Percentiles rank a stretch among this genome's conserved stretches.
Conservation (phyloP, 2,888 invertebrate species). For the Polyploca ridens region DNA sequence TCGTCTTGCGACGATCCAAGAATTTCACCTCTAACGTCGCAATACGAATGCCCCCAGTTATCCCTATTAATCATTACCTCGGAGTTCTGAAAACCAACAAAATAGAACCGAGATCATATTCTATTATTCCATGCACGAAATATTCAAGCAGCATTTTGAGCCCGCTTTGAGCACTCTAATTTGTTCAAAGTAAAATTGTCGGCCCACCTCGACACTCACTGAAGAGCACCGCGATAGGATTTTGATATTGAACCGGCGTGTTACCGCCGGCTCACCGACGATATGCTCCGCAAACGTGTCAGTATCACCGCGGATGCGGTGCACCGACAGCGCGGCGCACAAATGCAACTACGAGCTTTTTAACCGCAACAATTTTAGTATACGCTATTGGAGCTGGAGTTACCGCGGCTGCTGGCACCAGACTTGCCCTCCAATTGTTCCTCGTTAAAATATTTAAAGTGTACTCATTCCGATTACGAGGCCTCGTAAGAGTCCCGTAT, state of each 20-base stretch:
- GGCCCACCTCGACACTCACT: constrained; percentile 54
- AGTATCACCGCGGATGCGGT: constrained; percentile 64
- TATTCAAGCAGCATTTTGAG: constrained; percentile 72
- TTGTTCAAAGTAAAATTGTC: constrained; percentile 87
- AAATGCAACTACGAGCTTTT: constrained; percentile 86
- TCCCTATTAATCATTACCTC: constrained; percentile 86
- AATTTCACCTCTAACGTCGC: constrained; percentile 87
- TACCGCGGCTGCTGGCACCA: constrained; percentile 89
- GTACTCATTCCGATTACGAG: constrained; percentile 84
- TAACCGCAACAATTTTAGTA: constrained; percentile 89
- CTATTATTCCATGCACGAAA: constrained; percentile 87
- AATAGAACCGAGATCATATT: constrained; percentile 87
- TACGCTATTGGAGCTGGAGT: constrained; percentile 88
- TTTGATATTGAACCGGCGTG: constrained; percentile 49
- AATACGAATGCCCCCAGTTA: constrained; percentile 87
- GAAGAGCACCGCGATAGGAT: constrained; percentile 51
- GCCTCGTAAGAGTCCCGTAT: constrained; percentile 84
- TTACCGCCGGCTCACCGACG: constrained; percentile 55
- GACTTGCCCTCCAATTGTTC: constrained; percentile 87
- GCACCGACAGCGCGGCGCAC: constrained; percentile 76
- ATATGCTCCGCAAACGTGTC: constrained; percentile 55
- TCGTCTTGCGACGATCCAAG: constrained; percentile 85
- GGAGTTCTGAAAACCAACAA: constrained; percentile 85
- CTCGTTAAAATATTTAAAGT: constrained; percentile 85
- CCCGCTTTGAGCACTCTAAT: constrained; percentile 88